Evolutionary conservation across 2,888 invertebrate genomes (phyloP), one percentile per base, ranked within the genome.

Genomic region (Hyposoter didymator): DNA sequence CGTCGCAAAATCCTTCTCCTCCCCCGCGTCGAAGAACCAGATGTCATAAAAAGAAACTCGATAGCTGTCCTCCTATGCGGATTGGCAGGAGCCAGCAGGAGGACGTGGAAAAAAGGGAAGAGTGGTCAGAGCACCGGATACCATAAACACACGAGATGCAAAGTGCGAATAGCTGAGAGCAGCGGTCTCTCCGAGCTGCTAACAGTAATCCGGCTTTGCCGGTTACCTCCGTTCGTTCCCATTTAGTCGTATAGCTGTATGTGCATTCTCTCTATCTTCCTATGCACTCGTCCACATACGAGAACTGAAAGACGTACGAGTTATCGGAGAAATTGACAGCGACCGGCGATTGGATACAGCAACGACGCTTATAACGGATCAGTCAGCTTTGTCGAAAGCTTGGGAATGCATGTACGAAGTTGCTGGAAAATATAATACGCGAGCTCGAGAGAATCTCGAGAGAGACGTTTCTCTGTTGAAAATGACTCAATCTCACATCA

Each of bases 121-220:
- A 81, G 76, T 52, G 69, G 67, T 49, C 4, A 39, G 32, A 67
- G 55, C 73, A 82, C 82, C 80, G 82, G 87, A 89, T 73, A 81
- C 84, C 80, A 87, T 86, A 87, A 87, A 88, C 87, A 88, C 87
- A 84, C 82, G 87, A 84, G 88, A 86, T 78, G 86, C 83, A 84
- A 88, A 88, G 88, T 87, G 88, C 86, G 83, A 88, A 88, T 87
- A 85, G 84, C 84, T 86, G 87, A 87, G 86, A 87, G 87, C 88
- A 88, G 87, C 83, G 83, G 81, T 88, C 80, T 85, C 79, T 59
- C 28, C 81, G 87, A 87, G 88, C 84, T 83, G 85, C 86, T 88
- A 90, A 90, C 88, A 85, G 89, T 89, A 89, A 90, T 90, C 89
- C 84, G 83, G 88, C 88, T 89, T 90, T 89, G 73, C 82, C 75